These are phyloP conservation scores for Neolamprologus caudopunctatus DNA, from an alignment of 2,113 vertebrate species.

Conservation along the genomic window DNA sequence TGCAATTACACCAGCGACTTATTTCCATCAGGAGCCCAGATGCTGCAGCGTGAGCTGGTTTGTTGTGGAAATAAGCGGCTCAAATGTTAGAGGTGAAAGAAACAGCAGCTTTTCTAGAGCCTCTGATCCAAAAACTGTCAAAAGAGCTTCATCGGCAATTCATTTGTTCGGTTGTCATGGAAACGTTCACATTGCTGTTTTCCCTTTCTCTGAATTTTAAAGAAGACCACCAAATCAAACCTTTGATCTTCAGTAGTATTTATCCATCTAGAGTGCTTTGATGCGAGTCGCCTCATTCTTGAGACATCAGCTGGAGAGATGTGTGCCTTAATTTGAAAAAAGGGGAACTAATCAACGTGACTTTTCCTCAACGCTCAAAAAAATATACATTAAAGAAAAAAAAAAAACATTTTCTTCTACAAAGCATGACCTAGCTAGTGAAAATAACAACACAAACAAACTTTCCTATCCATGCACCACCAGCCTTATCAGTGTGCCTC, in stretches of 20 bases:
- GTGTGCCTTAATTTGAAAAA: neutral
- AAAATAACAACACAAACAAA: neutral
- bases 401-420: neutral
- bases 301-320: neutral
- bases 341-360: neutral
- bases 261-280: neutral
- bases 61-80: neutral
- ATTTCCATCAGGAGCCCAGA: neutral
- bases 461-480: neutral
- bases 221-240: neutral
- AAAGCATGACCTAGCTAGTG: neutral
- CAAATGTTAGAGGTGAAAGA: neutral
- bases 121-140: neutral
- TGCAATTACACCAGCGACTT: neutral
- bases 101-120: neutral
- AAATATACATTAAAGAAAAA: neutral
- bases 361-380: neutral
- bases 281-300: neutral
- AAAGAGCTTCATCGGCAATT: neutral
- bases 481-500: neutral
- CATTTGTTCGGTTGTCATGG: neutral
- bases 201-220: neutral
- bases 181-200: neutral
- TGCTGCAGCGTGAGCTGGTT: neutral
- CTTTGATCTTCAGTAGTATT: rapidly evolving